Evolutionary conservation across 2,888 invertebrate species (phyloP).

Genomic region (Ectemnius continuus): DNA sequence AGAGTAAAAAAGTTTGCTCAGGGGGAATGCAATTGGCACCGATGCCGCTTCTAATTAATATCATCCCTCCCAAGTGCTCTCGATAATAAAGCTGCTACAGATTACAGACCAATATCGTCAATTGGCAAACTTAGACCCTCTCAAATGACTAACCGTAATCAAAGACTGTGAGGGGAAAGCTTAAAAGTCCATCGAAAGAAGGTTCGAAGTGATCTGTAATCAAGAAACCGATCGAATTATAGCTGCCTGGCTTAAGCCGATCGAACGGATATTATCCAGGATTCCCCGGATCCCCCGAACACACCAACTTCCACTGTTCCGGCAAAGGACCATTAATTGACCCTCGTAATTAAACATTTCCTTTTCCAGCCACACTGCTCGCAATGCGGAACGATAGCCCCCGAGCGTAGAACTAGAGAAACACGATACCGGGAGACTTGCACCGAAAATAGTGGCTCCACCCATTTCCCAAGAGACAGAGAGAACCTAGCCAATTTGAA

Average conservation of each 20-base stretch:
- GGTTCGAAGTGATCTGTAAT: slow-evolving; percentile 38
- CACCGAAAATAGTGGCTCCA: not conserved
- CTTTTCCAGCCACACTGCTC: slow-evolving; percentile 32
- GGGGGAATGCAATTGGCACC: slow-evolving; percentile 22
- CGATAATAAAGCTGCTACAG: not conserved
- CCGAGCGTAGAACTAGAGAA: slow-evolving; percentile 16
- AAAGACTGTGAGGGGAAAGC: not conserved
- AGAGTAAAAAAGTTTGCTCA: slow-evolving; percentile 45
- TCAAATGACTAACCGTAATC: no score
- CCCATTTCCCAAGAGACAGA: not conserved
- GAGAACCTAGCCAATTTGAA: slow-evolving; percentile 12
- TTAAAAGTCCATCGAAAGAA: slow-evolving; percentile 5
- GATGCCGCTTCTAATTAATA: slow-evolving; percentile 34
- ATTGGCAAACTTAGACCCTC: no score
- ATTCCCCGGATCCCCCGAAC: slow-evolving; percentile 19
- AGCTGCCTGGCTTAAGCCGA: slow-evolving; percentile 51
- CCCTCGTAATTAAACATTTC: slow-evolving; percentile 63
- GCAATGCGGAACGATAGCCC: slow-evolving; percentile 25
- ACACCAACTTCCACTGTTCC: slow-evolving; percentile 18
- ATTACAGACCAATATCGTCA: no score
- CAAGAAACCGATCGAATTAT: slow-evolving; percentile 59
- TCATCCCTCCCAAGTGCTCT: slow-evolving; percentile 6
- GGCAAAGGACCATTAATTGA: slow-evolving; percentile 59
- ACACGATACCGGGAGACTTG: slow-evolving; percentile 10
- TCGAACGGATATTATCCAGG: slow-evolving; percentile 45